Evolutionary conservation across 2,888 invertebrate species (phyloP).

Genomic region (Tetranychus truncatus): DNA sequence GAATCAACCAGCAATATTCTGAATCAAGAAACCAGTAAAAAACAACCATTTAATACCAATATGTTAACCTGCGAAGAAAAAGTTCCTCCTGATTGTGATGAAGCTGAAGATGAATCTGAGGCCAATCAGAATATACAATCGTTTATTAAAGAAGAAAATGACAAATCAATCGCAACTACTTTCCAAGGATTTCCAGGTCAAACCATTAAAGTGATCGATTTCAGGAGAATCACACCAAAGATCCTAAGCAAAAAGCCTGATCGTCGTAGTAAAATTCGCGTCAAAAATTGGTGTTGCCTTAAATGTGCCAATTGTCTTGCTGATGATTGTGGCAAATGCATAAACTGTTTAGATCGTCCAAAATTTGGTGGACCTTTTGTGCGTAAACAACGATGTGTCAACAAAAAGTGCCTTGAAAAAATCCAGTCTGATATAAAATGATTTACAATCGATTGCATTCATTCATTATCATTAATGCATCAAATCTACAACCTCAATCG

Average conservation of each 20-base stretch:
- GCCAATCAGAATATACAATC: background rate
- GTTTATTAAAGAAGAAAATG: background rate
- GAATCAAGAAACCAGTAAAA: no score
- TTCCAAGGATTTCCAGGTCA: background rate
- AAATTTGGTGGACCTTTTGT: slow-evolving; percentile 14
- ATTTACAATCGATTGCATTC: no score
- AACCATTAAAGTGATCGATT: background rate
- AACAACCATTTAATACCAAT: background rate
- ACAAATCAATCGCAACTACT: background rate
- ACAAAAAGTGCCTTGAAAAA: slow-evolving; percentile 15
- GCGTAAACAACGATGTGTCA: slow-evolving; percentile 12
- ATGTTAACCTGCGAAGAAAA: background rate
- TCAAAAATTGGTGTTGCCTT: slow-evolving; percentile 13
- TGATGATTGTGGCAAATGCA: slow-evolving; percentile 15
- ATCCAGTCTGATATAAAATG: background rate
- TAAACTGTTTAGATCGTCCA: slow-evolving; percentile 14
- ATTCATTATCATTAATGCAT: no score
- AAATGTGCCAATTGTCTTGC: slow-evolving; percentile 15
- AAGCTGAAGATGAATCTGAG: background rate
- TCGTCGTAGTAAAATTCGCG: slow-evolving; percentile 4
- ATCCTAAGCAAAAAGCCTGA: background rate
- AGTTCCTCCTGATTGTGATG: background rate
- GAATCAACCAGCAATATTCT: no score
- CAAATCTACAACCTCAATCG: no score
- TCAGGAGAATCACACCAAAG: background rate